Evolutionary conservation across 2,888 invertebrate genomes (phyloP).

Genomic region (Brenthis hecate): DNA sequence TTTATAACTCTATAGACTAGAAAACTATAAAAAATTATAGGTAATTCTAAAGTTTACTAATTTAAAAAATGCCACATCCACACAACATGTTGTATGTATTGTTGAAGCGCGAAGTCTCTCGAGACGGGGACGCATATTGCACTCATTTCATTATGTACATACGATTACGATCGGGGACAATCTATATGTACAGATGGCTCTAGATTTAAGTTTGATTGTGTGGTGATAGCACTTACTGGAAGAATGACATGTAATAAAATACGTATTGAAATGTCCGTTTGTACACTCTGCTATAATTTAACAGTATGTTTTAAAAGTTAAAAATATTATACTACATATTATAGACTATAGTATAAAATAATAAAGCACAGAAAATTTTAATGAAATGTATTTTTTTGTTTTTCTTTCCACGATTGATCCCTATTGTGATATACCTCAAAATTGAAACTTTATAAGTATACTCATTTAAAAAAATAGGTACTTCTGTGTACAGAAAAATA

Average conservation of each 20-base stretch:
- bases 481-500: too few relatives aligned
- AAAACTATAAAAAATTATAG: background rate
- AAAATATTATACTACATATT: too few relatives aligned
- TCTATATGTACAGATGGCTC: slow-evolving; percentile 60
- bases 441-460: too few relatives aligned
- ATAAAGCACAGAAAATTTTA: too few relatives aligned
- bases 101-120: slow-evolving; percentile 48
- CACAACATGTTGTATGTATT: slow-evolving; percentile 34
- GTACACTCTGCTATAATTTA: too few relatives aligned
- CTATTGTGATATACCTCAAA: too few relatives aligned
- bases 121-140: slow-evolving; percentile 71
- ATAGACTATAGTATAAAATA: too few relatives aligned
- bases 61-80: slow-evolving; percentile 37
- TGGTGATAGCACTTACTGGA: slow-evolving; percentile 19
- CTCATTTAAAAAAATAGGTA: too few relatives aligned
- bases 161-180: slow-evolving; percentile 64
- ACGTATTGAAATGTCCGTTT: background rate
- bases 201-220: slow-evolving; percentile 37
- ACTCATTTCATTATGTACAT: slow-evolving; percentile 81
- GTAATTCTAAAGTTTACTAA: background rate
- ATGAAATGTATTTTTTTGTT: too few relatives aligned
- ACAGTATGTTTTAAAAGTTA: background rate
- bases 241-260: background rate
- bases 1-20: too few relatives aligned
- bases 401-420: too few relatives aligned